Percentiles rank a stretch among this genome's conserved stretches.
Evolutionary conservation across 2,888 invertebrate genomes (phyloP).

Genomic region (Cerastis rubricosa): DNA sequence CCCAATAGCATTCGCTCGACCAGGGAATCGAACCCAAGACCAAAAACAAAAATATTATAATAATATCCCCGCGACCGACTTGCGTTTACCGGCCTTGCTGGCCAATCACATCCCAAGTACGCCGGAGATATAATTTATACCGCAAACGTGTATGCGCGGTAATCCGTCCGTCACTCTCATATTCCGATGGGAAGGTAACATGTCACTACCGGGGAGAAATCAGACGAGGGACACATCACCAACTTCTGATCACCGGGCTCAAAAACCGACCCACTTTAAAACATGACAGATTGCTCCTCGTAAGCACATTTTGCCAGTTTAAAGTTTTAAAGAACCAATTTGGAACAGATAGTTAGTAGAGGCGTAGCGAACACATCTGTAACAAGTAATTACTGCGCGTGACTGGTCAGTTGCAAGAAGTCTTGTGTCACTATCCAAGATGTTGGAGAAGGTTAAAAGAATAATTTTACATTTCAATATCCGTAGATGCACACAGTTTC

Average conservation of each 20-base stretch:
- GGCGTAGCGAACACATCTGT: conserved; percentile 35
- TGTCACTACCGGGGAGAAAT: background rate
- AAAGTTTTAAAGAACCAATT: conserved; percentile 42
- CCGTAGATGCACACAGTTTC: background rate
- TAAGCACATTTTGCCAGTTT: background rate
- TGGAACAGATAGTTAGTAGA: conserved; percentile 2
- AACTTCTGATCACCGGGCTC: background rate
- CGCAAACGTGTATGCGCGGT: background rate
- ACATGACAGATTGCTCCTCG: background rate
- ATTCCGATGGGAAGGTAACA: background rate
- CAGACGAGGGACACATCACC: background rate
- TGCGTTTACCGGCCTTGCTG: background rate
- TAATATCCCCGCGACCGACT: background rate
- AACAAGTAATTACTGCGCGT: conserved; percentile 57
- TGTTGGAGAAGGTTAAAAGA: conserved; percentile 8
- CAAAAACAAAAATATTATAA: background rate
- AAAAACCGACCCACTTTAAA: background rate
- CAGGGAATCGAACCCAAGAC: too few relatives aligned
- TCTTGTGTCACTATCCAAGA: background rate
- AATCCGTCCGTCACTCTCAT: background rate
- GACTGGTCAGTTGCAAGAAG: conserved; percentile 43
- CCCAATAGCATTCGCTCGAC: too few relatives aligned
- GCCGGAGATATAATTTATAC: background rate
- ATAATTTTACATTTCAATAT: background rate
- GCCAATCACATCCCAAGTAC: background rate